These are phyloP conservation scores for Mamestra brassicae DNA, from an alignment of 2,888 invertebrate species.

Conservation along the genomic window DNA sequence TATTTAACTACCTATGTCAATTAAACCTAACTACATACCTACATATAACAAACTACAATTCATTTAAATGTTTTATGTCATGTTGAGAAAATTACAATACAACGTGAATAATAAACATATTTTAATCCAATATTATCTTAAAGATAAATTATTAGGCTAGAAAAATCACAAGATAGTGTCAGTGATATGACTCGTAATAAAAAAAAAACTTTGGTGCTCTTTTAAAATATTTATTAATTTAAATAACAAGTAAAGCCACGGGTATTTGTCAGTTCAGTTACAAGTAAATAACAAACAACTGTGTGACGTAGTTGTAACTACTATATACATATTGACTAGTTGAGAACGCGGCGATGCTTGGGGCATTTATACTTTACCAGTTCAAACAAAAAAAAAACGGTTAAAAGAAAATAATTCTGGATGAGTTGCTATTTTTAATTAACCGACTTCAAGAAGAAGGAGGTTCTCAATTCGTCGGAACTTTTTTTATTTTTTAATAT, in stretches of 20 bases:
- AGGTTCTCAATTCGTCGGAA: no score
- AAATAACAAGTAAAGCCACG: conserved; percentile 2
- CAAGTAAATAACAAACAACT: conserved; percentile 15
- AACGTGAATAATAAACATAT: not conserved
- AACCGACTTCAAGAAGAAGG: no score
- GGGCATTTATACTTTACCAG: not conserved
- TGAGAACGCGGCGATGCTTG: not conserved
- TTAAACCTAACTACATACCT: no score
- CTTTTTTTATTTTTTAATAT: no score
- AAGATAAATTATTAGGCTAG: not conserved
- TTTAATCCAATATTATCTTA: not conserved
- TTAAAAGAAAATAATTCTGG: not conserved
- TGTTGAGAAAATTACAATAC: not conserved
- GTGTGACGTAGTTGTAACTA: conserved; percentile 33
- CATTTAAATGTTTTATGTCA: not conserved
- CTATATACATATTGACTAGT: conserved; percentile 10
- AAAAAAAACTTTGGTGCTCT: not conserved
- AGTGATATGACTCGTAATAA: not conserved
- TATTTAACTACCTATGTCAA: no score
- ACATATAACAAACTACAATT: no score
- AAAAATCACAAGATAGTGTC: not conserved
- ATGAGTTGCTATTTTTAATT: not conserved
- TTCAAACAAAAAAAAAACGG: not conserved
- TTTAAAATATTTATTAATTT: not conserved
- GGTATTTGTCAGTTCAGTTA: not conserved